A percentile compares a stretch with the other conserved stretches of the same genome.
phyloP scores from a whole-genome alignment of 2,888 invertebrate species.

The Carterocephalus palaemon region DNA sequence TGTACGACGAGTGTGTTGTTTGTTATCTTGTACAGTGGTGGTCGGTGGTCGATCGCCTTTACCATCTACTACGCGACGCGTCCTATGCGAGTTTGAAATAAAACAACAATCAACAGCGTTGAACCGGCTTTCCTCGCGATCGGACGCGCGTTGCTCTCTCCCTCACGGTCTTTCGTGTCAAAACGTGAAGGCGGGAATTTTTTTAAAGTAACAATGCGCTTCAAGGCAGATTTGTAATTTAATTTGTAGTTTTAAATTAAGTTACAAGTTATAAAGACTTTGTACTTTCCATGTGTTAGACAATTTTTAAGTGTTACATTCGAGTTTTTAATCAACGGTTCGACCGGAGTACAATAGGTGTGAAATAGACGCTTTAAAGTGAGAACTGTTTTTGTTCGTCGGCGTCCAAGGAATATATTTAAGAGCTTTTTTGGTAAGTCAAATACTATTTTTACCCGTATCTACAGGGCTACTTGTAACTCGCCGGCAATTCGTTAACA shows the following conservation, averaged over 20 bases:
- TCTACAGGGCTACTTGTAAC: too few relatives aligned
- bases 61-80: conserved; percentile 38
- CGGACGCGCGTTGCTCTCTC: conserved; percentile 51
- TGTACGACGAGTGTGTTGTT: too few relatives aligned
- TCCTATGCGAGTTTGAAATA: conserved; percentile 57
- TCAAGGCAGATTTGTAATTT: background rate
- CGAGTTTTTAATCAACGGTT: conserved; percentile 21
- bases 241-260: background rate
- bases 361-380: conserved; percentile 31
- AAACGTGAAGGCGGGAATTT: conserved; percentile 59
- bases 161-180: conserved; percentile 26
- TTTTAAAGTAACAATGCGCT: conserved; percentile 21
- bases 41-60: conserved; percentile 34
- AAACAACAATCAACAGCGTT: conserved; percentile 66
- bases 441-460: conserved; percentile 11
- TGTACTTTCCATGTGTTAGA: conserved; percentile 18
- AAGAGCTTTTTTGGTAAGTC: conserved; percentile 15
- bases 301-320: conserved; percentile 21
- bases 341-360: conserved; percentile 28
- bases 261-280: conserved; percentile 12
- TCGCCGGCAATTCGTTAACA: too few relatives aligned
- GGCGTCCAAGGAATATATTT: conserved; percentile 12
- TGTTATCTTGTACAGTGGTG: too few relatives aligned
- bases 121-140: conserved; percentile 67
- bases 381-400: conserved; percentile 28